These are phyloP conservation scores for Scaptomyza flava DNA, from an alignment of 2,888 invertebrate species.

Conservation along the genomic window DNA sequence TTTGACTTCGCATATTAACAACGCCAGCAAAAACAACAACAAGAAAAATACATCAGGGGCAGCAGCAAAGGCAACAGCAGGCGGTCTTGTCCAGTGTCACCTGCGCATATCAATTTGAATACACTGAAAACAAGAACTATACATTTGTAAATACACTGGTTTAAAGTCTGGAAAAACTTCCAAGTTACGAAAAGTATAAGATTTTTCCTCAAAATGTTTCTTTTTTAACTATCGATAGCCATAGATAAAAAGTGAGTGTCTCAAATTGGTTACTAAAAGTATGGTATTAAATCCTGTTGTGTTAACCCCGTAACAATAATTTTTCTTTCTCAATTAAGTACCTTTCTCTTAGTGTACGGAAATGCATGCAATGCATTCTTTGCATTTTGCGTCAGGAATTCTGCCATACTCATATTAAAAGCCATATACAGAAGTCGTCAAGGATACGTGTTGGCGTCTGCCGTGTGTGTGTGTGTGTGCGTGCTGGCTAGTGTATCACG, in stretches of 20 bases:
- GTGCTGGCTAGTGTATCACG: conserved; percentile 60
- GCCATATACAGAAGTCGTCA: conserved; percentile 6
- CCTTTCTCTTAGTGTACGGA: neutral
- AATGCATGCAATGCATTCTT: conserved; percentile 34
- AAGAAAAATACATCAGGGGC: neutral
- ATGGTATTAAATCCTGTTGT: no score
- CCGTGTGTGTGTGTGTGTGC: neutral
- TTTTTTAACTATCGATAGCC: no score
- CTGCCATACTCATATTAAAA: conserved; percentile 41
- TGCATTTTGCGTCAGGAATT: conserved; percentile 17
- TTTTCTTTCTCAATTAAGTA: neutral
- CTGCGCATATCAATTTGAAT: conserved; percentile 30
- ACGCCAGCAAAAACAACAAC: conserved; percentile 9
- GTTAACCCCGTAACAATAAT: no score
- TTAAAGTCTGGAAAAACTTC: no score
- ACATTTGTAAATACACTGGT: no score
- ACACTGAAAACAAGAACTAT: conserved; percentile 1
- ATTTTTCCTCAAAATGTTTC: no score
- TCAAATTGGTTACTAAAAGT: no score
- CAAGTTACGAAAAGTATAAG: no score
- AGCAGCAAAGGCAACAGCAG: conserved; percentile 5
- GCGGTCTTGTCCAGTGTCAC: conserved; percentile 17
- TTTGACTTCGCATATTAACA: conserved; percentile 8
- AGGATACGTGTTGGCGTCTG: conserved; percentile 22
- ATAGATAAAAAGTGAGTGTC: no score